Evolutionary conservation across 2,888 invertebrate species (phyloP), one percentile per base, ranked within the genome.

Genomic region (Synanthedon vespiformis): DNA sequence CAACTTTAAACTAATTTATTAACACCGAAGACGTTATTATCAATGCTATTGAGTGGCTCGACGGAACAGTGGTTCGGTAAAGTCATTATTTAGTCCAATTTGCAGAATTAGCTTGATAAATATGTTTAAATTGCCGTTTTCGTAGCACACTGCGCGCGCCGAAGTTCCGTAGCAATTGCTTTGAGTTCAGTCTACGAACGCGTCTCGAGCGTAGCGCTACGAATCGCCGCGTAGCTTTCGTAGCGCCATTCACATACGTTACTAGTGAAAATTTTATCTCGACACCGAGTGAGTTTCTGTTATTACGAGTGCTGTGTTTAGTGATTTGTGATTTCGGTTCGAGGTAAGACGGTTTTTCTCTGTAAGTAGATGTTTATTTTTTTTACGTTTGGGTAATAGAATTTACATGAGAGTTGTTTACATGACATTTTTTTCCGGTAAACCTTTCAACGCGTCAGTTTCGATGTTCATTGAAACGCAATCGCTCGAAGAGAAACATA

Each of bases 51-150:
- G 73, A 71, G 69, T 48, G 40, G 49, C 55, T 52, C 48, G 40
- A 48, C 51, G 67, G 68, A 69, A 72, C 67, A 73, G 67, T 71
- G 72, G 64, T 68, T 67, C 66, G 61, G 67, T 72, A 79, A 83
- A 74, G 75, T 78, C 74, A 80, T 85, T 83, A 84, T 83, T 84
- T 80, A 81, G 80, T 81, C 76, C 81, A 84, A 84, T 85, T 83
- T 81, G 71, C 75, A 71, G 78, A 84, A 84, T 84, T 84, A 83
- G 76, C 75, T 69, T 79, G 80, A 83, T 83, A 82, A 84, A 85
- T 85, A 79, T 80, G 76, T 84, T 83, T 80, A 74, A 82, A 82
- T 83, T 84, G 78, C 73, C 70, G 78, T 80, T 81, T 77, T 77
- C 69, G 72, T 72, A 70, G 69, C 70, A 60, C 61, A 72, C 70